phyloP scores from a whole-genome alignment of 2,797 vertebrate species.

The Catostomus latipinnis region DNA sequence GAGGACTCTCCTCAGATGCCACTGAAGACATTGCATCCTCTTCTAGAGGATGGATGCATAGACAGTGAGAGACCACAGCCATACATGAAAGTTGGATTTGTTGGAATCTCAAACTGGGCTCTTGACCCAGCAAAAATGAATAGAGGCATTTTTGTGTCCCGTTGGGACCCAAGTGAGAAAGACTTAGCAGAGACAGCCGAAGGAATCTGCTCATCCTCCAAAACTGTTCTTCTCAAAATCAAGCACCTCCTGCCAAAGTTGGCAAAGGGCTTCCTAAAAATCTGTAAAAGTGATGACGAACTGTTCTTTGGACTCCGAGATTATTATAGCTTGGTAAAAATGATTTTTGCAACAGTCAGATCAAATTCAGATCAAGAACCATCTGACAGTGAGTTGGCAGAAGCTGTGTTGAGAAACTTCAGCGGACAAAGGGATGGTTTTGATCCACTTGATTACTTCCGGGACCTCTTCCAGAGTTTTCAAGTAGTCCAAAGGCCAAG shows the following conservation, averaged over 20 bases:
- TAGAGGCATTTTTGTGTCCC: conserved; percentile 82
- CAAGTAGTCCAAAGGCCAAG: conserved; percentile 69
- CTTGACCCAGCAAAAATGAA: conserved; percentile 87
- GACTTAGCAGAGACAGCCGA: conserved; percentile 81
- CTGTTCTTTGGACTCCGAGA: conserved; percentile 85
- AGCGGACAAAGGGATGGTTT: conserved; percentile 77
- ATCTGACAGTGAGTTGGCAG: conserved; percentile 66
- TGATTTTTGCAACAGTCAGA: conserved; percentile 74
- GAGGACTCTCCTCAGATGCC: conserved; percentile 86
- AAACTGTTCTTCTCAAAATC: conserved; percentile 67
- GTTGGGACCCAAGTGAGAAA: conserved; percentile 76
- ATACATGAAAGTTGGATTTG: conserved; percentile 84
- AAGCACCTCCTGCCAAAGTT: conserved; percentile 76
- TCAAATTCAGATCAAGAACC: conserved; percentile 65
- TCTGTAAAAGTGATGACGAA: conserved; percentile 71
- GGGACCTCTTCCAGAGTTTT: conserved; percentile 61
- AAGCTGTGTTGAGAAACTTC: conserved; percentile 81
- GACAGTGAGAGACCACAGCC: conserved; percentile 76
- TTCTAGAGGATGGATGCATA: conserved; percentile 83
- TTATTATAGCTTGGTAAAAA: conserved; percentile 83
- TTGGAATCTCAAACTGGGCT: conserved; percentile 86
- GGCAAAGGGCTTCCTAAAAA: conserved; percentile 74
- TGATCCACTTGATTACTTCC: conserved; percentile 72
- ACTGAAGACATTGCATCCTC: conserved; percentile 81
- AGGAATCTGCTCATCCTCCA: conserved; percentile 79